Base-by-base conservation (phyloP, 2,113 vertebrate genomes). In the Grammatotria lemairii region DNA sequence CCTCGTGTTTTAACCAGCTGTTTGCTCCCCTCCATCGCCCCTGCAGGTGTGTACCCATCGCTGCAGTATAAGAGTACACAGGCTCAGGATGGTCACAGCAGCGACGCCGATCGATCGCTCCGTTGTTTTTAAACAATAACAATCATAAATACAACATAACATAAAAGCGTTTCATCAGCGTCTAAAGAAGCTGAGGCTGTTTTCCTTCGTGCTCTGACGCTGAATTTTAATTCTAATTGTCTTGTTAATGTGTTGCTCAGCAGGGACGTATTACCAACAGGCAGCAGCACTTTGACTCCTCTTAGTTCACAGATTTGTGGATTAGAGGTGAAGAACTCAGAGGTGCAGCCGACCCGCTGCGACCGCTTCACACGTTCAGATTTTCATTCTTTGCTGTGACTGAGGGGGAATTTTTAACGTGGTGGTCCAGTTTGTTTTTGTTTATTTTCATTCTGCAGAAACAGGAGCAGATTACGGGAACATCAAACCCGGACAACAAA, bases 141-240 rank as follows among this genome's bases (percentile, higher is more conserved):
- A 14, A 57, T 57, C 21, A 0, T 26, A 14, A 55, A 55, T 0
- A 13, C 54, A 55, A 55, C 6, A 55, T 0, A 55, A 55, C 4
- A 26, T 0, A 26, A 55, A 55, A 55, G 21, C 11, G 11, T 21
- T 21, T 55, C 53, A 23, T 55, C 11, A 0, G 10, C 2, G 53
- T 7, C 10, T 54, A 26, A 55, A 0, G 54, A 55, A 55, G 21
- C 21, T 55, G 54, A 55, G 12, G 54, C 54, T 14, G 54, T 0
- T 55, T 26, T 26, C 11, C 54, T 55, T 55, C 21, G 4, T 57
- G 21, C 54, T 55, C 54, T 55, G 54, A 55, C 12, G 2, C 1
- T 26, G 53, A 55, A 55, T 54, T 21, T 54, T 23, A 12, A 14
- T 5, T 57, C 7, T 57, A 8, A 57, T 5, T 26, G 3, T 58